Conservation (phyloP, 2,113 vertebrate genomes). For the Percopsis transmontana region DNA sequence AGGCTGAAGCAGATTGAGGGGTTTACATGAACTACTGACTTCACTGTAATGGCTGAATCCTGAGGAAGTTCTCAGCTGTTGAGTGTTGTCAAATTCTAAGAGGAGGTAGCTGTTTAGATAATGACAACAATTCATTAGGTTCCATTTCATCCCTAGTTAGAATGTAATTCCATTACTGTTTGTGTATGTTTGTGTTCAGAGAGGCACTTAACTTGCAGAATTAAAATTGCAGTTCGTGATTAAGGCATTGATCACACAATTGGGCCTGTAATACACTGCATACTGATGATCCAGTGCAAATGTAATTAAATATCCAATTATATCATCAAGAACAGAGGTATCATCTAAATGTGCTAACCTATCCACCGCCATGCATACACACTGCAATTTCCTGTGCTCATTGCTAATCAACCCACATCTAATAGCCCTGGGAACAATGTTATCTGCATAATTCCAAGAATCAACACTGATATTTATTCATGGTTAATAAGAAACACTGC, state of each 20-base stretch:
- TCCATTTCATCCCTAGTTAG: constrained; percentile 39
- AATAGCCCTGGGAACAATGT: constrained; percentile 32
- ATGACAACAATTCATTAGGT: constrained; percentile 46
- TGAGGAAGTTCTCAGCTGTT: constrained; percentile 4
- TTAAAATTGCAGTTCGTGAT: constrained; percentile 56
- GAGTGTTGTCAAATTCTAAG: constrained; percentile 12
- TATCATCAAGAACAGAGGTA: constrained; percentile 57
- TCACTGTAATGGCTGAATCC: neutral
- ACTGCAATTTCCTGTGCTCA: constrained; percentile 31
- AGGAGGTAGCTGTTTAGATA: constrained; percentile 32
- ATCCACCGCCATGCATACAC: constrained; percentile 37
- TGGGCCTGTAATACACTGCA: constrained; percentile 29
- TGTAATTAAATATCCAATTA: constrained; percentile 64
- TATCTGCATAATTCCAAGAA: constrained; percentile 19
- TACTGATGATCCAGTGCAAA: constrained; percentile 53
- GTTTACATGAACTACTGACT: constrained; percentile 4
- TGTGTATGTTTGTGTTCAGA: constrained; percentile 57
- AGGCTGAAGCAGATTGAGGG: constrained; percentile 3
- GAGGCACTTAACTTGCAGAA: constrained; percentile 36
- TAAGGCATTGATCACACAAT: constrained; percentile 55
- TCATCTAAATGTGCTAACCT: constrained; percentile 49
- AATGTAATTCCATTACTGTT: constrained; percentile 55
- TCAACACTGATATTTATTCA: constrained; percentile 10
- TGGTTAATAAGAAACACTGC: neutral
- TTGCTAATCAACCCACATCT: constrained; percentile 43